Percentiles rank a stretch among this genome's conserved stretches.
phyloP scores from a whole-genome alignment of 2,797 vertebrate genomes.

The Muraenolepis orangiensis region DNA sequence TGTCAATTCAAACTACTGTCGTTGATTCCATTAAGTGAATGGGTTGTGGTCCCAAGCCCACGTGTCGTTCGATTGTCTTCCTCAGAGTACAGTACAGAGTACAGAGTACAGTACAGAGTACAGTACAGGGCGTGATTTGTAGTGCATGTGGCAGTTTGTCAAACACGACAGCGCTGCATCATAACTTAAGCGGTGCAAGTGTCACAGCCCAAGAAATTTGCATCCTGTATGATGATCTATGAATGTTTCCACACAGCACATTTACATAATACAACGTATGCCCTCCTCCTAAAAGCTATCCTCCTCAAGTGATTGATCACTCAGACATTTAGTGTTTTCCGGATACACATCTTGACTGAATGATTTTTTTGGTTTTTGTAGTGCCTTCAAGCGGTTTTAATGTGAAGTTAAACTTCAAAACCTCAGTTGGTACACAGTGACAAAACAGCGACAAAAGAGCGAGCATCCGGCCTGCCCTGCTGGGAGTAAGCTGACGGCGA shows the following conservation, averaged over 20 bases:
- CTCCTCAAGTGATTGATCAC: constrained; percentile 32
- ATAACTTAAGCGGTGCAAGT: constrained; percentile 41
- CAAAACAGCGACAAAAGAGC: constrained; percentile 8
- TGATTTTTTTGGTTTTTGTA: constrained; percentile 1
- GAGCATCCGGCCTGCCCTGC: too few species aligned
- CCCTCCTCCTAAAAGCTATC: constrained; percentile 36
- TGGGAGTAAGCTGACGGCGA: too few species aligned
- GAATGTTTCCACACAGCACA: constrained; percentile 34
- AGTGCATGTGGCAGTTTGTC: constrained; percentile 12
- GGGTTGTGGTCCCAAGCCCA: background rate
- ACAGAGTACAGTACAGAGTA: too few species aligned
- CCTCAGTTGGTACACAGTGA: background rate
- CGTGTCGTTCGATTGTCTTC: background rate
- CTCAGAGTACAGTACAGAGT: background rate
- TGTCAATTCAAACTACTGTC: too few species aligned
- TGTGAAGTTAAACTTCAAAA: background rate
- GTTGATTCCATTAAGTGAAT: background rate
- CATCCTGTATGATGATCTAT: constrained; percentile 34
- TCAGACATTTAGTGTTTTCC: constrained; percentile 19
- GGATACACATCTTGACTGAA: constrained; percentile 20
- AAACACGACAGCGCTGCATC: constrained; percentile 34
- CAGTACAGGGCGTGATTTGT: background rate
- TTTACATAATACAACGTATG: constrained; percentile 41
- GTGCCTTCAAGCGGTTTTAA: constrained; percentile 10
- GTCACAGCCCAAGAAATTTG: constrained; percentile 42